Conservation (phyloP, 1,140 invertebrate genomes). For the Trigoniulus corallinus region DNA sequence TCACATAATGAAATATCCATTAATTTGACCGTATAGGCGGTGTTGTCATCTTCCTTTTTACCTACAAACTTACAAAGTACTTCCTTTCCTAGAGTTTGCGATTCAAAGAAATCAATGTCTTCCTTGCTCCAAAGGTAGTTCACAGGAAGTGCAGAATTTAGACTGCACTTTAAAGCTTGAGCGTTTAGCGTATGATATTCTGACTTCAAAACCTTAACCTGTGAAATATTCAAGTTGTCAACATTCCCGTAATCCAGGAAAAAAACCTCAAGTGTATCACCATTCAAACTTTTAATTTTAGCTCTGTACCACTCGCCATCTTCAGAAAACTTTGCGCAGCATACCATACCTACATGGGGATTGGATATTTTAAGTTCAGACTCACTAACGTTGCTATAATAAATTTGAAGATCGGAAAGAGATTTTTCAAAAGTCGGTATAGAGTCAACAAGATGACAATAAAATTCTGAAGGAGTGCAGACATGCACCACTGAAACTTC, state of each 20-base stretch:
- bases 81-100: too few species aligned
- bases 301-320: constrained; percentile 50
- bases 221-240: constrained; percentile 31
- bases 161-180: constrained; percentile 11
- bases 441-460: constrained; percentile 11
- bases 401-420: not conserved
- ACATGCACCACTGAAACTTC: constrained; percentile 12
- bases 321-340: constrained; percentile 49
- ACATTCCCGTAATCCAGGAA: constrained; percentile 63
- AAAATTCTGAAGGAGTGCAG: constrained; percentile 16
- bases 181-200: constrained; percentile 3
- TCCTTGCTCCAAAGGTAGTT: too few species aligned
- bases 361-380: constrained; percentile 28
- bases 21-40: constrained; percentile 8
- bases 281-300: constrained; percentile 34
- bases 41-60: not conserved
- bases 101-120: too few species aligned
- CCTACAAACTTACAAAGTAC: too few species aligned
- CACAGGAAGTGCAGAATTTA: too few species aligned
- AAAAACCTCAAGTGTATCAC: constrained; percentile 26
- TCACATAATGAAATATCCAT: constrained; percentile 10
- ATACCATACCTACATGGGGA: constrained; percentile 29
- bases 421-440: constrained; percentile 2
- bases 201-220: constrained; percentile 8
- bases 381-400: not conserved